phyloP scores from a whole-genome alignment of 2,113 vertebrate genomes.

The Cacatua alba region DNA sequence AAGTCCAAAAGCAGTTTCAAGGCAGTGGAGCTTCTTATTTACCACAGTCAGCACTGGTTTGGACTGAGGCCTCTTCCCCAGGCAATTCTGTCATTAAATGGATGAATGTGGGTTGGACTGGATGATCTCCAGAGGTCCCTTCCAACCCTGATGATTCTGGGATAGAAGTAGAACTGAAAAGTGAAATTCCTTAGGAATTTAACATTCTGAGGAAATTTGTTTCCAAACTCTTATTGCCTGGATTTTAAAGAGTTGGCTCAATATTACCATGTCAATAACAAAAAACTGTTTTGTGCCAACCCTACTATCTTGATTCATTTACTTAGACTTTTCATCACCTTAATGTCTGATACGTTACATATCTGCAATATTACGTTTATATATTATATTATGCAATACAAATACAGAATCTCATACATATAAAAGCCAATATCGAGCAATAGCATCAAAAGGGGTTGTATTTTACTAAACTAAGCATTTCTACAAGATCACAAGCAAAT shows the following conservation, averaged over 20 bases:
- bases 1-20: not conserved
- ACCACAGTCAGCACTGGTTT: not conserved
- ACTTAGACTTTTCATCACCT: not conserved
- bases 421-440: not conserved
- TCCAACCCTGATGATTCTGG: not conserved
- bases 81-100: not conserved
- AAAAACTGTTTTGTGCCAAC: not conserved
- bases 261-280: not conserved
- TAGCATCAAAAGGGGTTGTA: not conserved
- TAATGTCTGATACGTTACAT: not conserved
- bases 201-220: not conserved
- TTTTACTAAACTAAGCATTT: not conserved
- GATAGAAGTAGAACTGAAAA: not conserved
- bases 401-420: not conserved
- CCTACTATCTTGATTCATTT: conserved; percentile 9
- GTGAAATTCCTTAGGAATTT: not conserved
- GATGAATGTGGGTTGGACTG: not conserved
- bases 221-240: not conserved
- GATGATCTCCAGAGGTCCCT: not conserved
- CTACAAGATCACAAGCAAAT: not conserved
- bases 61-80: not conserved
- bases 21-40: not conserved
- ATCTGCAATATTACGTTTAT: not conserved
- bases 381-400: not conserved
- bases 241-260: not conserved